Percentiles rank a stretch among this genome's conserved stretches.
Evolutionary conservation across 2,797 vertebrate species (phyloP).

Genomic region (Falco biarmicus): DNA sequence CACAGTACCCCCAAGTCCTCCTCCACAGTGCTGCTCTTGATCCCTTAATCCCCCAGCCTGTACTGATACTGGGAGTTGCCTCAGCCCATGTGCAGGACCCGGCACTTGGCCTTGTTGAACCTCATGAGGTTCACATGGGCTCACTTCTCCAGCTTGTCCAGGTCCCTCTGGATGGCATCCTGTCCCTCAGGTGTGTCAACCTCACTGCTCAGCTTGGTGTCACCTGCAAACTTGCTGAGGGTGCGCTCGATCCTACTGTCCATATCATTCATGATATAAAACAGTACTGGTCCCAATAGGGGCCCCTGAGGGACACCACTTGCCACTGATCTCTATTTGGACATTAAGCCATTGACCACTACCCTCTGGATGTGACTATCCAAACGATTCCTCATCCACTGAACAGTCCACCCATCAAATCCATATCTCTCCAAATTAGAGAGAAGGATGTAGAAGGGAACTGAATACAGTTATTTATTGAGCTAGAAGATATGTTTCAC

Average conservation of each 20-base stretch:
- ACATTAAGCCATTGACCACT: not conserved
- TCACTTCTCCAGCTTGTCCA: not conserved
- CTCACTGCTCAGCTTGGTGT: fast-evolving
- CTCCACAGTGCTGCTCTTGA: not conserved
- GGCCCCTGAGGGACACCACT: not conserved
- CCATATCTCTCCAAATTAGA: fast-evolving
- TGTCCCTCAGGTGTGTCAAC: not conserved
- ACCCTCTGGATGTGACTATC: not conserved
- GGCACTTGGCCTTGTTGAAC: not conserved
- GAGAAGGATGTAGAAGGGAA: too few species aligned
- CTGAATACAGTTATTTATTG: not conserved
- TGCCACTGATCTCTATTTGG: not conserved
- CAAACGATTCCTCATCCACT: not conserved
- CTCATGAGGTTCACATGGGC: not conserved
- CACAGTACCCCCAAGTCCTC: not conserved
- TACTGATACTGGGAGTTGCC: fast-evolving
- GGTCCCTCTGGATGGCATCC: not conserved
- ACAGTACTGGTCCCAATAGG: not conserved
- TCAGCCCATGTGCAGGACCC: fast-evolving
- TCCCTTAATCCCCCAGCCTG: not conserved
- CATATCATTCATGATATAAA: not conserved
- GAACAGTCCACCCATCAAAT: not conserved
- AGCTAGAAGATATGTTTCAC: not conserved
- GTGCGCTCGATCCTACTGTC: not conserved
- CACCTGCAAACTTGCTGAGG: not conserved